These are phyloP conservation scores for Rhagium mordax DNA, from an alignment of 2,888 invertebrate species.

Conservation along the genomic window DNA sequence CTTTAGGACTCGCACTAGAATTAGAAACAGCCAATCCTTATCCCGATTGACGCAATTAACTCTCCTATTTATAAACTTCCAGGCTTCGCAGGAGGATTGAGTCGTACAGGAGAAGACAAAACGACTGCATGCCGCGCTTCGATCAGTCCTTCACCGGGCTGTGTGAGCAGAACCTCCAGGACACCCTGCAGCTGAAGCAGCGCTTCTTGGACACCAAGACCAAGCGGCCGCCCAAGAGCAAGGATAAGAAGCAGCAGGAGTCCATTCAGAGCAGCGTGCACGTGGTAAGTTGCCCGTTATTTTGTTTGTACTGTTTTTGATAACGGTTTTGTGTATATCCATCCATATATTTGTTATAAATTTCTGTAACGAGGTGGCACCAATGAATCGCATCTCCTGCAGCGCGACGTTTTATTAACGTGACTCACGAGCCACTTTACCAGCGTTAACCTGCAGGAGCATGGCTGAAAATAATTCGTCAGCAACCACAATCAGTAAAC, in stretches of 20 bases:
- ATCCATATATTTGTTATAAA: not conserved
- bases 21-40: too few relatives aligned
- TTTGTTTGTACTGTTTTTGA: too few relatives aligned
- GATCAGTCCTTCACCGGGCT: slow-evolving; percentile 90
- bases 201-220: slow-evolving; percentile 92
- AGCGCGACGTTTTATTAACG: not conserved
- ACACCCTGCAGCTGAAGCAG: slow-evolving; percentile 90
- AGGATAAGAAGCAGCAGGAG: slow-evolving; percentile 76
- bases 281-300: slow-evolving; percentile 74
- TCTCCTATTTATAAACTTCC: too few relatives aligned
- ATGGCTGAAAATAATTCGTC: slow-evolving; percentile 10
- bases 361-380: not conserved
- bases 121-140: slow-evolving; percentile 88
- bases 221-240: slow-evolving; percentile 90
- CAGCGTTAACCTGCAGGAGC: slow-evolving; percentile 6
- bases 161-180: slow-evolving; percentile 92
- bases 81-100: slow-evolving; percentile 86
- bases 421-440: slow-evolving; percentile 7
- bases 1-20: too few relatives aligned
- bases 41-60: too few relatives aligned
- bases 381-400: slow-evolving; percentile 11
- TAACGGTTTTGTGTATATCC: too few relatives aligned
- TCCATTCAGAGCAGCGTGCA: slow-evolving; percentile 82
- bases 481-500: not conserved
- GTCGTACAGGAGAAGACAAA: slow-evolving; percentile 88